Conservation (phyloP, 2,113 vertebrate species). For the Cheirogaleus medius region DNA sequence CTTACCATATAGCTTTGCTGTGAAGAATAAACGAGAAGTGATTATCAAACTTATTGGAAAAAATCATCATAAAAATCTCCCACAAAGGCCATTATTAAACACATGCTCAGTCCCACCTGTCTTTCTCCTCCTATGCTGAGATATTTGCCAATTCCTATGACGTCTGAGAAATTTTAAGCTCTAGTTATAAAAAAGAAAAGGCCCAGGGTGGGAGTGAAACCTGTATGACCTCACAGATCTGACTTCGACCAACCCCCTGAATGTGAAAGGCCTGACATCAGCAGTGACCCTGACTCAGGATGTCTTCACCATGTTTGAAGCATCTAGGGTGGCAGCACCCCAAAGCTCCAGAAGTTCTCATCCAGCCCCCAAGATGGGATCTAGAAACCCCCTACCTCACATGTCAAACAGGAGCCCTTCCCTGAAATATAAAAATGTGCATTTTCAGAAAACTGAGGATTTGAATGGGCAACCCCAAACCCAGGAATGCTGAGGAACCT, state of each 20-base stretch:
- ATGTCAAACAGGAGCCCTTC: not conserved
- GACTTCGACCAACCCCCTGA: not conserved
- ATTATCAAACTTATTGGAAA: not conserved
- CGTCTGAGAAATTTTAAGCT: conserved; percentile 3
- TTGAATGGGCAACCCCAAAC: not conserved
- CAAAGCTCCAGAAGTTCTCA: not conserved
- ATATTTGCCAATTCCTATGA: not conserved
- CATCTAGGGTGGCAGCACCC: not conserved
- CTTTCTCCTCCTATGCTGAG: not conserved
- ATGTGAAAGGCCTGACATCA: not conserved
- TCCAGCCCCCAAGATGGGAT: not conserved
- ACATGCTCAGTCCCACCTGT: not conserved
- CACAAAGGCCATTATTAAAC: not conserved
- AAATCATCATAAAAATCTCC: not conserved
- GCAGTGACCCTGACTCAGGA: not conserved
- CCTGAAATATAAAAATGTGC: not conserved
- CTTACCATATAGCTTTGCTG: not conserved
- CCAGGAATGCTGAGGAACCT: not conserved
- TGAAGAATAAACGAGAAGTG: not conserved
- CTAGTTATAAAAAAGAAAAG: not conserved
- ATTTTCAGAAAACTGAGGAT: not conserved
- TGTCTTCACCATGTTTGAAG: not conserved
- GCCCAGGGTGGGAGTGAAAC: not conserved
- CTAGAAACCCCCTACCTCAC: not conserved
- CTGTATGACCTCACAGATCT: not conserved